A percentile compares a stretch with the other conserved stretches of the same genome.
Evolutionary conservation across 1,140 invertebrate genomes (phyloP).

Genomic region (Heliconius hewitsoni): DNA sequence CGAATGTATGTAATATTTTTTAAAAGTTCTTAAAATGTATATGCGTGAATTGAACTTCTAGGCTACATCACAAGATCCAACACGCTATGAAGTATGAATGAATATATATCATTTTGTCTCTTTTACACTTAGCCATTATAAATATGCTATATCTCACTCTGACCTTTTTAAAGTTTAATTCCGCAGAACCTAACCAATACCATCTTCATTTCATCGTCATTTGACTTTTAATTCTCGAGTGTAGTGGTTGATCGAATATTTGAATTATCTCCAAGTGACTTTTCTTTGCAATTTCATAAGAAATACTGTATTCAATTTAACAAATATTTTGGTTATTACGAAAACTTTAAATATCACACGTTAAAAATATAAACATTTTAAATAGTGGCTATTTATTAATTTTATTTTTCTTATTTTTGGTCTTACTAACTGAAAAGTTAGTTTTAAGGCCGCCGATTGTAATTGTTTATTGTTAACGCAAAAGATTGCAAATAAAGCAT

Average conservation of each 20-base stretch:
- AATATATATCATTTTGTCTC: neutral
- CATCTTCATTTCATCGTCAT: neutral
- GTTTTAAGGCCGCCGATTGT: slow-evolving; percentile 44
- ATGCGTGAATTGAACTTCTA: neutral
- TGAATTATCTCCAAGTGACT: neutral
- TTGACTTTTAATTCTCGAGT: neutral
- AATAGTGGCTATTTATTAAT: neutral
- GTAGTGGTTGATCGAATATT: neutral
- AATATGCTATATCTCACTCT: neutral
- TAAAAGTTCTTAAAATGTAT: neutral
- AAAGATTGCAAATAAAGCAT: slow-evolving; percentile 16
- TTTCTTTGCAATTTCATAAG: neutral
- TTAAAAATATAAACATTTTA: neutral
- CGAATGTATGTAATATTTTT: neutral
- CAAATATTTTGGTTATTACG: neutral
- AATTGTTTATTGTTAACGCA: slow-evolving; percentile 21
- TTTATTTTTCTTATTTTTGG: slow-evolving; percentile 38
- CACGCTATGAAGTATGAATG: neutral
- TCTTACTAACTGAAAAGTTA: slow-evolving; percentile 54
- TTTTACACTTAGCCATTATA: neutral
- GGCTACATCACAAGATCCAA: neutral
- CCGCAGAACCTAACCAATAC: neutral
- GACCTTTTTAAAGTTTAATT: neutral
- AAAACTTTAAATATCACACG: neutral
- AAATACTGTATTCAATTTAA: neutral